Conservation (phyloP, 2,797 vertebrate genomes). For the Euphonia xanthogaster region DNA sequence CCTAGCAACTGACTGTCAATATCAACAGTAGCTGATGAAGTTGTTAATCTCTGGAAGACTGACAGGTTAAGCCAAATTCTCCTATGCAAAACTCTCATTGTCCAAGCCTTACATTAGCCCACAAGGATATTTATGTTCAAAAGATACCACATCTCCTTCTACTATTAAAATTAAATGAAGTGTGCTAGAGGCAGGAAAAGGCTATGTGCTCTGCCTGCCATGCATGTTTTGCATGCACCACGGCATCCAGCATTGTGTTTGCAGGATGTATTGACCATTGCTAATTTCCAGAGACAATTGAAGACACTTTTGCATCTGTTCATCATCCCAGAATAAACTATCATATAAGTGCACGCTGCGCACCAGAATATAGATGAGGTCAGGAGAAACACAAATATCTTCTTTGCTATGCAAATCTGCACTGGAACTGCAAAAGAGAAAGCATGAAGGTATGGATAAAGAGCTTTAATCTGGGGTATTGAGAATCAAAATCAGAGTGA, state of each 20-base stretch:
- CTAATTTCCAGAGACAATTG: constrained; percentile 71
- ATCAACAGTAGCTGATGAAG: constrained; percentile 83
- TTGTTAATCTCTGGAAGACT: constrained; percentile 79
- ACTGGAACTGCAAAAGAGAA: constrained; percentile 19
- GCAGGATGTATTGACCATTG: constrained; percentile 46
- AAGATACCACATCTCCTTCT: constrained; percentile 65
- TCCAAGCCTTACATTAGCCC: constrained; percentile 55
- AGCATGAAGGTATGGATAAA: constrained; percentile 53
- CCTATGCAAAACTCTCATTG: constrained; percentile 56
- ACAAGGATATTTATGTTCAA: constrained; percentile 61
- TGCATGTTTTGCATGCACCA: constrained; percentile 37
- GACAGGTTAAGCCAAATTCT: constrained; percentile 66
- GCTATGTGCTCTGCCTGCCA: constrained; percentile 57
- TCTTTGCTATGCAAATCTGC: constrained; percentile 52
- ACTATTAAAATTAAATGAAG: constrained; percentile 76
- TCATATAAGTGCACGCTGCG: constrained; percentile 41
- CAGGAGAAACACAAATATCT: constrained; percentile 44
- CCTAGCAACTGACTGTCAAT: constrained; percentile 83
- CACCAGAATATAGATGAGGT: constrained; percentile 63
- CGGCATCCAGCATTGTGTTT: constrained; percentile 41
- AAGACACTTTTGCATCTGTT: constrained; percentile 65
- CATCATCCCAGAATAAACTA: constrained; percentile 50
- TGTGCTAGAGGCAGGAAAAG: constrained; percentile 72
- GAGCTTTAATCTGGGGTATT: constrained; percentile 26
- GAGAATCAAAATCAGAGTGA: constrained; percentile 37